Evolutionary conservation across 2,113 vertebrate genomes (phyloP), one percentile per base, ranked within the genome.

Genomic region (Cricetomys ansorgei): DNA sequence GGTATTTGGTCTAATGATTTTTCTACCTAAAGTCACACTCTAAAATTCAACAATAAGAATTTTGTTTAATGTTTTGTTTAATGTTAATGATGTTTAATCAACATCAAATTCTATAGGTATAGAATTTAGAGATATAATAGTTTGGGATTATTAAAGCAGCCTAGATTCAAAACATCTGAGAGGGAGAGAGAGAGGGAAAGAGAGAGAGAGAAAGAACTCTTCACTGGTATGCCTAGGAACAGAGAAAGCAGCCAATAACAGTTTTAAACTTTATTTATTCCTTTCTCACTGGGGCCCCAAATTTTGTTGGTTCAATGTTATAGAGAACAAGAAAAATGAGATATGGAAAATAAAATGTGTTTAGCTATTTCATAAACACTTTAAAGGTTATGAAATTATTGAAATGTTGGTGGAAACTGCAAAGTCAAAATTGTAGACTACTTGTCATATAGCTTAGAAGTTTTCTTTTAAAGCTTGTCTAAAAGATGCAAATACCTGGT

Each of bases 1-100:
- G 50, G 15, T 59, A 43, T 70, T 79, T 75, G 45, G 57, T 84
- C n/a, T 89, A 80, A 43, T 50, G 37, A 16, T 91, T 40, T 70
- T 73, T 89, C n/a, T 94, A 80, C 31, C 37, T 77, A 48, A 97
- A 83, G 53, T 92, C 70, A n/a, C n/a, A 76, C 53, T 93, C 96
- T 88, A 92, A 94, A 92, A 97, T 96, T 97, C 72, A 96, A 25
- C 70, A 19, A 87, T 65, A 96, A 92, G 25, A 62, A 86, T 2
- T 94, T 16, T n/a, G n/a, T n/a, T n/a, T n/a, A n/a, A n/a, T n/a
- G n/a, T n/a, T n/a, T n/a, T n/a, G n/a, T n/a, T n/a, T n/a, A n/a
- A n/a, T n/a, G 94, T 92, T 88, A n/a, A n/a, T n/a, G n/a, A n/a
- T n/a, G n/a, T n/a, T n/a, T n/a, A n/a, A n/a, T n/a, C n/a, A n/a